Evolutionary conservation across 2,797 vertebrate species (phyloP), one percentile per base, ranked within the genome.

Genomic region (Strix occidentalis): DNA sequence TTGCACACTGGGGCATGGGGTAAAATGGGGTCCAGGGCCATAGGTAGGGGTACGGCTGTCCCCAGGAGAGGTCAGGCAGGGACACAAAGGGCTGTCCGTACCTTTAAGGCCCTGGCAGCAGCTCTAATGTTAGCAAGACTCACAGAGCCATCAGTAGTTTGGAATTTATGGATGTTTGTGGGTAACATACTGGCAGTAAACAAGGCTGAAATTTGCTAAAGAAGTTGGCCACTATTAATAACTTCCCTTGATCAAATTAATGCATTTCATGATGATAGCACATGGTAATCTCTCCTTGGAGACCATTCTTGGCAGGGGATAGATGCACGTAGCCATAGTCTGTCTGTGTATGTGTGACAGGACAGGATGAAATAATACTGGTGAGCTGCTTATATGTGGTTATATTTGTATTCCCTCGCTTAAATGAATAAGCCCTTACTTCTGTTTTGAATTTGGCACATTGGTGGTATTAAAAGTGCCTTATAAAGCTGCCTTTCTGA

Each of bases 221-320:
- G 68, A 77, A 78, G 20, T 65, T 79, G 50, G 53, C 21, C 54
- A 41, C 60, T 91, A 71, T 94, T 91, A 89, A 83, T 96, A 96
- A 74, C 71, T 87, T 94, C 26, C 45, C 75, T 90, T 79, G 37
- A 92, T 80, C 81, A 91, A 84, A 94, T 87, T 58, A 93, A 85
- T 94, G 37, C 37, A 43, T 83, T 77, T 92, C 51, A 74, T 68
- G 48, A 77, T 85, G 89, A 82, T 20, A 74, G 37, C 60, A 75
- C 39, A 50, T 50, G 48, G 41, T 77, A 83, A 71, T 91, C 37
- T 92, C 64, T 92, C 84, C 78, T 91, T 80, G 53, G 92, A 95
- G 87, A 89, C 56, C 41, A 31, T 63, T 82, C 60, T 91, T 95
- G 81, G 94, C 87, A 90, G 66, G 33, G 15, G 9, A 82, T 50